Percentiles rank a stretch among this genome's conserved stretches.
Evolutionary conservation across 2,113 vertebrate species (phyloP).

Genomic region (Peromyscus maniculatus): DNA sequence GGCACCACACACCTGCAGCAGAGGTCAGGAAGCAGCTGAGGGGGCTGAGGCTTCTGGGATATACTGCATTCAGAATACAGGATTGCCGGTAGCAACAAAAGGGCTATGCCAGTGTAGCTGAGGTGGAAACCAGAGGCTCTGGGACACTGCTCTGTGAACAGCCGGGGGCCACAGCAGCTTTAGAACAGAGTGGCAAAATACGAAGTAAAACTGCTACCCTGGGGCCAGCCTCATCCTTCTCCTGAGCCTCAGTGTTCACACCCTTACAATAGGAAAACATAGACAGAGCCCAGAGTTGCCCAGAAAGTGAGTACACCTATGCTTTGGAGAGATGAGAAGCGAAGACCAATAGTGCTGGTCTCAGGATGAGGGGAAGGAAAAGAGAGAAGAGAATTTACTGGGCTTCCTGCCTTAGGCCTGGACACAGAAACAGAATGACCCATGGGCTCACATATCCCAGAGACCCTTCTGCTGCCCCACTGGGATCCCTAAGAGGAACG

Average conservation of each 20-base stretch:
- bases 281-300: background rate
- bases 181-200: background rate
- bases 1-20: too few species aligned
- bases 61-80: accelerated
- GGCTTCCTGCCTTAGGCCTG: background rate
- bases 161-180: background rate
- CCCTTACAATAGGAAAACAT: background rate
- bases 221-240: background rate
- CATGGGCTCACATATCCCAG: background rate
- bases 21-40: background rate
- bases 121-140: too few species aligned
- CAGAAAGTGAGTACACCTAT: background rate
- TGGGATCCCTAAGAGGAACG: background rate
- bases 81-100: background rate
- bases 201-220: background rate
- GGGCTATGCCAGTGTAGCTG: background rate
- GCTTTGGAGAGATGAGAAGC: background rate
- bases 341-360: background rate
- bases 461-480: background rate
- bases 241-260: background rate
- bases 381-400: background rate
- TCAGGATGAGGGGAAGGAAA: background rate
- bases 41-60: accelerated
- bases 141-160: background rate
- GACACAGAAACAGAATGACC: background rate